Evolutionary conservation across 2,797 vertebrate species (phyloP), one percentile per base, ranked within the genome.

Genomic region (Megalops cyprinoides): DNA sequence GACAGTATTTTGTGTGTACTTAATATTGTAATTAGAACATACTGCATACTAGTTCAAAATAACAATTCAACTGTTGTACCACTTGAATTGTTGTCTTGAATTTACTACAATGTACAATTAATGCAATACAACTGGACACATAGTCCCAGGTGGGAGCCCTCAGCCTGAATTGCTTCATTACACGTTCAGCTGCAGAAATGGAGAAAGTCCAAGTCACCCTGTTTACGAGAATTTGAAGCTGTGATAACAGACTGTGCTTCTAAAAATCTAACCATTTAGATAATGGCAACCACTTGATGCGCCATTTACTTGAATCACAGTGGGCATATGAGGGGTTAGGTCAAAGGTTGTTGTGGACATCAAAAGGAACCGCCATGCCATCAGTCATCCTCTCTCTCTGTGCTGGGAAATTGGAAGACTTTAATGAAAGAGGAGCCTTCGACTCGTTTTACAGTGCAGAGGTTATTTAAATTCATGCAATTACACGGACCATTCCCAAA

Each of bases 401-500:
- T 65, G 20, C 28, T 34, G 18, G 60, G 60, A 65, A 65, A 65
- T 37, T 65, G 60, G 31, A 34, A 65, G 56, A 60, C n/a, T 65
- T 65, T 65, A 46, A 23, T 15, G 46, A 76, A 28, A 31, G 18
- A 76, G 74, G 14, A n/a, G 42, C 5, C 15, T 34, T 14, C 8
- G 31, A 51, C 48, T 31, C 9, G 18, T 25, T 23, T 76, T 34
- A 76, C 28, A 1, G 44, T 6, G 25, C 74, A 76, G 48, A 76
- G 9, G 44, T 51, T 18, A 76, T 76, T 76, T 49, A 76, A 76
- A 55, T 34, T 28, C 28, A 55, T 55, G 49, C 25, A 5, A 76
- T 76, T 53, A 55, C 74, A 76, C 18, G 49, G 25, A 53, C 74
- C 14, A 34, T 55, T 76, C 49, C 48, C 1, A 31, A 76, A 55